Evolutionary conservation across 2,888 invertebrate species (phyloP), one percentile per base, ranked within the genome.

Genomic region (Amphipyra berbera): DNA sequence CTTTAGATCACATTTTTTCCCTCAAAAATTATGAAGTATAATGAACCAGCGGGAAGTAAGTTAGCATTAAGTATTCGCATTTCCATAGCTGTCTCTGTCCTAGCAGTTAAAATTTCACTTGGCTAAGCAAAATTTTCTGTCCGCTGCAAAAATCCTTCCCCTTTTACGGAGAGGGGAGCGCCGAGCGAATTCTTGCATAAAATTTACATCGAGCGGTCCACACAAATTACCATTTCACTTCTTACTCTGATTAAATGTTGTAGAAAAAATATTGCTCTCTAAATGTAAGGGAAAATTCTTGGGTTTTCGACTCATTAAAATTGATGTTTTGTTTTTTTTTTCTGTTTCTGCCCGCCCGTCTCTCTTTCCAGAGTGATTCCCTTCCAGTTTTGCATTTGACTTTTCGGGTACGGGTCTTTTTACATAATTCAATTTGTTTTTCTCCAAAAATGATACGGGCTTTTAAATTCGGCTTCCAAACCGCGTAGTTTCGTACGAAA

Each of bases 231-330:
- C 94, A 94, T 94, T 94, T 92, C 93, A 90, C 92, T 92, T 93
- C 93, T 94, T 93, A 91, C 93, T 93, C 93, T 94, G 94, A 95
- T 95, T 95, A 94, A 94, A 95, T 94, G 94, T 94, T 93, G 91
- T 93, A 95, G 94, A 95, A 95, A 94, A 95, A 94, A 94, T 94
- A 94, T 94, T 94, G 94, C 91, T 89, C 88, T 90, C 91, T 86
- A 93, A 94, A 94, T 93, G 93, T 91, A 89, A 90, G 88, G 90
- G 94, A 93, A 94, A 92, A 92, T 93, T 90, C 90, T 90, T 88
- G 92, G 78, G 92, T 92, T 94, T 93, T 92, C 86, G 90, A 92
- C 90, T 93, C 93, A 93, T 93, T 93, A 93, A 93, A 93, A 93
- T 92, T 92, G 89, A 90, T 92, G 91, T 92, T 92, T 89, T 90